Conservation (phyloP, 2,113 vertebrate genomes). For the Dicaeum eximium region DNA sequence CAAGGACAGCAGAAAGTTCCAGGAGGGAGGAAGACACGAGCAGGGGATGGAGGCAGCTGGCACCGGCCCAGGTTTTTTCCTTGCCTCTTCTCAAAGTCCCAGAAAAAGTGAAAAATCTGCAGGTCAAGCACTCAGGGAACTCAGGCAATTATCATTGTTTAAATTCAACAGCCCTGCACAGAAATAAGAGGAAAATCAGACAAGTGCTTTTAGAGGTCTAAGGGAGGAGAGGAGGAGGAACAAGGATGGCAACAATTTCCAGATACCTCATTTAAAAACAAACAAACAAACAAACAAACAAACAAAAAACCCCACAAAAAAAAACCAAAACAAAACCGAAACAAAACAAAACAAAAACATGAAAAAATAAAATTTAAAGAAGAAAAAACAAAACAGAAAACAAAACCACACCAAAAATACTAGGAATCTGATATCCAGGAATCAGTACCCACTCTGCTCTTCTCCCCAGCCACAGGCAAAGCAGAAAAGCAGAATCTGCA, state of each 20-base stretch:
- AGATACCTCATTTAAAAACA: neutral
- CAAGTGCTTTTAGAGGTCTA: neutral
- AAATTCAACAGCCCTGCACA: neutral
- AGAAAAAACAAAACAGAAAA: too few species aligned
- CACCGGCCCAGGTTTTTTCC: neutral
- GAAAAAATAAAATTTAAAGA: too few species aligned
- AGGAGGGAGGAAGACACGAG: accelerated
- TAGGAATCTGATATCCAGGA: neutral
- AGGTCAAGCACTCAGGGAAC: neutral
- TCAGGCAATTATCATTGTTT: neutral
- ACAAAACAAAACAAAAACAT: too few species aligned
- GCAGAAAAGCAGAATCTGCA: neutral
- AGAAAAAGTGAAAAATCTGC: neutral
- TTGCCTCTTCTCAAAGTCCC: neutral
- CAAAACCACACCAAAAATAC: neutral
- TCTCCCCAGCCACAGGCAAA: neutral
- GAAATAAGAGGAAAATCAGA: neutral
- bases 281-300: too few species aligned
- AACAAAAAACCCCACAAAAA: too few species aligned
- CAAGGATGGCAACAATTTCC: neutral
- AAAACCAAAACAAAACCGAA: too few species aligned
- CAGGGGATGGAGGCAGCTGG: neutral
- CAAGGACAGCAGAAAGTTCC: neutral
- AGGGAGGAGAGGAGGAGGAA: neutral
- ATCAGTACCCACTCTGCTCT: neutral